Base-by-base conservation (phyloP, 2,113 vertebrate species). In the Anarrhichthys ocellatus region DNA sequence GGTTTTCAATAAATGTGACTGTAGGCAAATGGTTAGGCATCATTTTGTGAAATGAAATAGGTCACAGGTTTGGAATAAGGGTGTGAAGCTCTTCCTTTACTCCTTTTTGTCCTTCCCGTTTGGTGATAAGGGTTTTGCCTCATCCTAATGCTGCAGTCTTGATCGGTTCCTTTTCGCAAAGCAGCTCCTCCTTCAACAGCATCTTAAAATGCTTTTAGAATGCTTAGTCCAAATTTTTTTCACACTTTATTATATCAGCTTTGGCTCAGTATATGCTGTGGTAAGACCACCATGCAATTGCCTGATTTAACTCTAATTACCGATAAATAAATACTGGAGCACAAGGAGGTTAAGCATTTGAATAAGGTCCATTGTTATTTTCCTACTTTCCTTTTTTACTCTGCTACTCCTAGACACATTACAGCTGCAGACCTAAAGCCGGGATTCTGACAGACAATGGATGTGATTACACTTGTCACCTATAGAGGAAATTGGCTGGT, bases 1-100 rank as follows among this genome's bases (percentile, higher is more conserved):
- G 93, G 93, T 95, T 96, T 95, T 93, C 91, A 92, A 93, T 92
- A 93, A 91, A 91, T 93, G 90, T 93, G 93, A 93, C 94, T 92
- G 76, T 90, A 80, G 93, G 93, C 92, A 91, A 94, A 92, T 85
- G 81, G 82, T 81, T 80, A 76, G 85, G 86, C 89, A 93, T 91
- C 92, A 94, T 92, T 94, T 89, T 89, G 82, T 89, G 84, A 91
- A 92, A 94, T 89, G 87, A 93, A 92, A 93, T 90, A 89, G 81
- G 78, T 81, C 83, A 58, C 82, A 91, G 82, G 88, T 90, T 89
- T 9, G 14, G 75, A 90, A 85, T 80, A 80, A 69, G 76, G 64
- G 52, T 87, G 81, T 83, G 73, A 76, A 87, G 85, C 88, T 81
- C 70, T 71, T 69, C 65, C 46, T 80, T 87, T 78, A 72, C 72